A percentile compares a stretch with the other conserved stretches of the same genome.
These are phyloP conservation scores for Drosophila kurseongensis DNA, from an alignment of 1,140 invertebrate species.

Conservation along the genomic window DNA sequence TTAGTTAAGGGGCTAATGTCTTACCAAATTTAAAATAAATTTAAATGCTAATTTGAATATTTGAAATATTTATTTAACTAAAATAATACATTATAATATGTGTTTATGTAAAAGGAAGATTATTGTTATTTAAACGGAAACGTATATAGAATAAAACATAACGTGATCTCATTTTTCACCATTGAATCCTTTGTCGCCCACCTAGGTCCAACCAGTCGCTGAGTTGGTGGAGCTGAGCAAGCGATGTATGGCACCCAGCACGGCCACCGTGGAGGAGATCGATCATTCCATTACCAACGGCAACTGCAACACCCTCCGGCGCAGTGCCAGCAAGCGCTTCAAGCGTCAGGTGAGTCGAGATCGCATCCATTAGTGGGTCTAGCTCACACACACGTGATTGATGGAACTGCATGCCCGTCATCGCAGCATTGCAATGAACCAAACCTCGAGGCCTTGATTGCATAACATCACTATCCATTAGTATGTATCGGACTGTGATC, in stretches of 20 bases:
- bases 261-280: slow-evolving; percentile 71
- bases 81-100: too few species aligned
- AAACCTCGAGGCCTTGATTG: slow-evolving; percentile 17
- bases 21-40: too few species aligned
- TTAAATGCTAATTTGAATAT: too few species aligned
- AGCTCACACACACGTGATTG: slow-evolving; percentile 45
- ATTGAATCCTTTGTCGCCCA: neutral
- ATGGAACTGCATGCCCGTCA: slow-evolving; percentile 27
- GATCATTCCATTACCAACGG: slow-evolving; percentile 77
- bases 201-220: slow-evolving; percentile 91
- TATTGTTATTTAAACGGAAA: too few species aligned
- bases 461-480: slow-evolving; percentile 43
- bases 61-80: too few species aligned
- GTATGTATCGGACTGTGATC: slow-evolving; percentile 27
- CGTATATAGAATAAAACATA: too few species aligned
- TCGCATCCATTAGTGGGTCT: slow-evolving; percentile 20
- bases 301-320: slow-evolving; percentile 90
- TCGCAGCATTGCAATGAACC: slow-evolving; percentile 17
- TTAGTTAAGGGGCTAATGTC: too few species aligned
- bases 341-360: slow-evolving; percentile 86
- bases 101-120: too few species aligned
- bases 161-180: neutral
- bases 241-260: slow-evolving; percentile 86
- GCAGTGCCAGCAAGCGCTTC: slow-evolving; percentile 91
- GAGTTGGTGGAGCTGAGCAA: slow-evolving; percentile 94